A percentile compares a stretch with the other conserved stretches of the same genome.
Evolutionary conservation across 30 jellyfish, hydroid and myxozoan genomes (phyloP).

Genomic region (Mastigias papua): DNA sequence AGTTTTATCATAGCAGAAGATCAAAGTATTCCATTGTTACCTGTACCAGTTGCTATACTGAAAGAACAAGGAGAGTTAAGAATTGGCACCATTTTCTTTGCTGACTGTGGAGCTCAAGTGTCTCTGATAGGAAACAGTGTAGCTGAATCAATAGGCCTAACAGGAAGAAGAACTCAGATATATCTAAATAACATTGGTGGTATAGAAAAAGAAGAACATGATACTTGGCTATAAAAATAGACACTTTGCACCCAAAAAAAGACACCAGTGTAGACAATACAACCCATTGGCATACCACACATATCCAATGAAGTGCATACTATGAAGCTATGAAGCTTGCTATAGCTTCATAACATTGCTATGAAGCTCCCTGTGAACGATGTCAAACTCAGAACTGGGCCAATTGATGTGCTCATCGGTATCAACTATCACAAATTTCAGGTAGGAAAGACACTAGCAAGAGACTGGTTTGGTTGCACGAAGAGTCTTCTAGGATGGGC

Average conservation of each 20-base stretch:
- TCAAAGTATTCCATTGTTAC: too few species aligned
- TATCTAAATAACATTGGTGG: constrained; percentile 70
- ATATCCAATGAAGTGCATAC: too few species aligned
- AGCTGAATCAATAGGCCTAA: constrained; percentile 54
- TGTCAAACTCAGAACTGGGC: constrained; percentile 13
- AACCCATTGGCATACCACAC: too few species aligned
- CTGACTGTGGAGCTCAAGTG: constrained; percentile 69
- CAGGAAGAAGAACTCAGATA: constrained; percentile 37
- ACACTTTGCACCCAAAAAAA: constrained; percentile 22
- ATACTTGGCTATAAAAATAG: constrained; percentile 18
- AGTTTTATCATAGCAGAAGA: too few species aligned
- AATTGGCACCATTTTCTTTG: constrained; percentile 55
- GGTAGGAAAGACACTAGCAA: too few species aligned
- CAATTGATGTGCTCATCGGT: too few species aligned
- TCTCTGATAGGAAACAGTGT: constrained; percentile 42
- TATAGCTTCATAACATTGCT: not conserved
- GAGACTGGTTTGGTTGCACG: too few species aligned
- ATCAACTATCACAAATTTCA: too few species aligned
- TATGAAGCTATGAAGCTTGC: too few species aligned
- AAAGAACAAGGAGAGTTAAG: constrained; percentile 36
- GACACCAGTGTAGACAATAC: too few species aligned
- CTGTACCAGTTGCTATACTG: too few species aligned
- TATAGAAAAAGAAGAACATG: constrained; percentile 44
- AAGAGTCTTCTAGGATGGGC: too few species aligned
- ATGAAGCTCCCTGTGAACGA: constrained; percentile 4